Evolutionary conservation across 2,888 invertebrate species (phyloP), one percentile per base, ranked within the genome.

Genomic region (Philopedon plagiatum): DNA sequence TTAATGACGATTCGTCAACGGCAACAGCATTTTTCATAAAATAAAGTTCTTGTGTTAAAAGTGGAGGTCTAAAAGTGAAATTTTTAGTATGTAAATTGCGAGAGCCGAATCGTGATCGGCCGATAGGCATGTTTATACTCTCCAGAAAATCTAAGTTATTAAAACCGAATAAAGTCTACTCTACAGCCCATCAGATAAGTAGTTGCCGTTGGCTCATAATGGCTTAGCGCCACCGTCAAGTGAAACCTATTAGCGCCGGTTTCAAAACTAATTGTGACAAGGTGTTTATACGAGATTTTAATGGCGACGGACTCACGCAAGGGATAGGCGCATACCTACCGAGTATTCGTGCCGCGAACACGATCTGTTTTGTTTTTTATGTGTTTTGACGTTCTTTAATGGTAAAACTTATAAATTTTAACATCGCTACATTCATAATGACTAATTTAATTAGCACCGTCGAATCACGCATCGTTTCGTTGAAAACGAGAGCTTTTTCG

Each of bases 261-360:
- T 46, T 69, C 78, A 78, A 79, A 79, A 81, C 80, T 82, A 83
- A 82, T 81, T 82, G 81, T 80, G 78, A 80, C 82, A 80, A 82
- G 82, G 82, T 82, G 82, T 82, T 81, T 82, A 81, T 78, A 79
- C 79, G 79, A 81, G 81, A 80, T 81, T 81, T 82, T 82, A 83
- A 83, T 81, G 77, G 80, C 77, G 73, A 75, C 73, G 77, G 76
- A 77, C 79, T 77, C 82, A 81, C 81, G 82, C 82, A 76, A 81
- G 74, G 57, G 57, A 63, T 39, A 54, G 9, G 32, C 18, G 51
- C 51, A 54, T 54, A 54, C 51, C 51, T 54, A 54, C 29, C n/a
- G 51, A 54, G 51, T 49, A 41, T 76, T 75, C 70, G 64, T 69
- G 69, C 41, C 63, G 68, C 32, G 46, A 56, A 13, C 54, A 62